Conservation (phyloP, 2,797 vertebrate genomes). For the Synaphobranchus kaupii region DNA sequence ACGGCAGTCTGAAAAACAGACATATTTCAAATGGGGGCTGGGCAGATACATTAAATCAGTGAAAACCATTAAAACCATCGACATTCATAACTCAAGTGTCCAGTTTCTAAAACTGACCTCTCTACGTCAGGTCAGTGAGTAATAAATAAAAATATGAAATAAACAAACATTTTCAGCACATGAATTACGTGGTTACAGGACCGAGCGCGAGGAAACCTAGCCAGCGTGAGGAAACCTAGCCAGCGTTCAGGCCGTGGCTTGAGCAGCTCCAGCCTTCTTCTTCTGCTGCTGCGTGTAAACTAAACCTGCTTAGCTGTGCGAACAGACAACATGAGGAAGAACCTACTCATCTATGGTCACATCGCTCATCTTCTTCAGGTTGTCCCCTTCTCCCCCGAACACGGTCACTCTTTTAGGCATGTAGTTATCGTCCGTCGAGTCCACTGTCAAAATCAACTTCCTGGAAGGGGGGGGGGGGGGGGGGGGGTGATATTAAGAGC, state of each 20-base stretch:
- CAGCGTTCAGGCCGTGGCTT: neutral
- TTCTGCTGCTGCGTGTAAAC: neutral
- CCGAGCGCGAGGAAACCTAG: neutral
- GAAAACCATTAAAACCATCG: neutral
- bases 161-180: neutral
- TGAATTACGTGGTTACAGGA: neutral
- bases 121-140: too few species aligned
- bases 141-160: neutral
- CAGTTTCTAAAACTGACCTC: too few species aligned
- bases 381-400: constrained; percentile 89
- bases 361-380: constrained; percentile 91
- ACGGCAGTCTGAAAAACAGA: neutral
- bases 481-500: neutral
- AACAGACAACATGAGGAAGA: neutral
- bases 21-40: neutral
- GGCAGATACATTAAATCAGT: neutral
- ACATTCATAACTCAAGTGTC: too few species aligned
- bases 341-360: constrained; percentile 92
- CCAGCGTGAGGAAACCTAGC: neutral
- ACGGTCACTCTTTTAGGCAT: constrained; percentile 92
- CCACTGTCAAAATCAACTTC: constrained; percentile 91
- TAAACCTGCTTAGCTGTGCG: neutral
- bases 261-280: neutral
- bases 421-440: constrained; percentile 95
- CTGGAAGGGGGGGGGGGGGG: constrained; percentile 58